These are phyloP conservation scores for Acropternis orthonyx DNA, from an alignment of 2,797 vertebrate species.

Conservation along the genomic window DNA sequence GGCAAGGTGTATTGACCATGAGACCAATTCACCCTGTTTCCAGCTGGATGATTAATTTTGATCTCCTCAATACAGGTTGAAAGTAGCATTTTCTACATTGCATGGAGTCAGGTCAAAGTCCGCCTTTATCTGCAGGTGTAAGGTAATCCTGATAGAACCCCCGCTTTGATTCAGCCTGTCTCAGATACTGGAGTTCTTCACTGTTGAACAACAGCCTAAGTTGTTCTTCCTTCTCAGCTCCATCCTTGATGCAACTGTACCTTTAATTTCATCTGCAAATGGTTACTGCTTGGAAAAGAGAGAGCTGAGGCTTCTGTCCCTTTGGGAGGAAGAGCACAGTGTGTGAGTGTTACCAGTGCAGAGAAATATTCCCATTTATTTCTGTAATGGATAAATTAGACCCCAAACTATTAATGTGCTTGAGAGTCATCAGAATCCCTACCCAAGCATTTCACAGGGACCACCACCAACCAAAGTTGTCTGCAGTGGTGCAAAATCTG, in stretches of 20 bases:
- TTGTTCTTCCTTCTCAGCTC: not conserved
- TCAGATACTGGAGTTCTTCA: not conserved
- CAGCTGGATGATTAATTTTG: not conserved
- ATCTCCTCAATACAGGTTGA: not conserved
- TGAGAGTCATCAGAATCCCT: not conserved
- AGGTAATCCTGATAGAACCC: not conserved
- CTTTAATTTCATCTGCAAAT: not conserved
- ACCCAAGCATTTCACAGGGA: not conserved
- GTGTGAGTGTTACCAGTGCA: not conserved
- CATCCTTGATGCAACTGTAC: not conserved
- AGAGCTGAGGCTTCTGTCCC: not conserved
- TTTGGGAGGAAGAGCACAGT: not conserved
- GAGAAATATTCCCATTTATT: not conserved
- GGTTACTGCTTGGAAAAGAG: not conserved
- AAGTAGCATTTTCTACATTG: not conserved
- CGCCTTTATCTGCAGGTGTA: not conserved
- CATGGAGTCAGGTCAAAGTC: not conserved
- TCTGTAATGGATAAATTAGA: not conserved
- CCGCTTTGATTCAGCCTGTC: not conserved
- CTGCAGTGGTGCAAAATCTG: not conserved
- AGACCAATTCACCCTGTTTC: not conserved
- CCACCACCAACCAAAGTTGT: not conserved
- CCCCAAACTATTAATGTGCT: not conserved
- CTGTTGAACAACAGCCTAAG: not conserved
- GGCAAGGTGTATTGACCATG: accelerated